These are phyloP conservation scores for Ametastegia equiseti DNA, from an alignment of 2,888 invertebrate genomes.

Conservation along the genomic window DNA sequence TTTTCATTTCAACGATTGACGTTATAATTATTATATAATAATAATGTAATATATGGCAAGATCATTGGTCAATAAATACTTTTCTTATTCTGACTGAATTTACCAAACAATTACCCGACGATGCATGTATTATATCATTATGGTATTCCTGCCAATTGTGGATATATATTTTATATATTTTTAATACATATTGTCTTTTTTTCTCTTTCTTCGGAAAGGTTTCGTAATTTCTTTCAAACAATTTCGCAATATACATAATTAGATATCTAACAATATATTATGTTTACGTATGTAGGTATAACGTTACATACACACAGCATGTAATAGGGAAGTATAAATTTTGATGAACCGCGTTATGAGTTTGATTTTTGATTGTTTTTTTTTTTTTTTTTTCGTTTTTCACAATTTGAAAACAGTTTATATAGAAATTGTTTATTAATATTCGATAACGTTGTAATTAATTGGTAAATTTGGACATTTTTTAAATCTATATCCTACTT, in stretches of 20 bases:
- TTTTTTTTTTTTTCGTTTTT: too few relatives aligned
- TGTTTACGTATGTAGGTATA: too few relatives aligned
- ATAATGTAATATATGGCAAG: constrained; percentile 69
- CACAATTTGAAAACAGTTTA: constrained; percentile 6
- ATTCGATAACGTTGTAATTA: constrained; percentile 53
- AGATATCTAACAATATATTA: too few relatives aligned
- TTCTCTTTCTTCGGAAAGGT: too few relatives aligned
- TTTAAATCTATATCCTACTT: constrained; percentile 55
- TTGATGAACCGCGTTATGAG: neutral
- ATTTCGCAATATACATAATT: too few relatives aligned
- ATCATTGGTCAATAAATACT: constrained; percentile 72
- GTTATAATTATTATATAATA: constrained; percentile 59
- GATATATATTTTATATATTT: too few relatives aligned
- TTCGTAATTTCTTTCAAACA: too few relatives aligned
- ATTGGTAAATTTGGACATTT: constrained; percentile 61
- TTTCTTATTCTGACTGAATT: constrained; percentile 63
- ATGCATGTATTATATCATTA: neutral
- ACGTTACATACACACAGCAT: neutral
- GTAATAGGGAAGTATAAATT: neutral
- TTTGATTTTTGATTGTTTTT: neutral
- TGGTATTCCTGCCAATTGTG: neutral
- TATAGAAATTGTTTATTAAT: constrained; percentile 30
- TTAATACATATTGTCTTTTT: too few relatives aligned
- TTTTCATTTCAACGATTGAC: neutral
- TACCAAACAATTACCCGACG: constrained; percentile 56